These are phyloP conservation scores for Calliphora vomitoria DNA, from an alignment of 2,888 invertebrate species.

Conservation along the genomic window DNA sequence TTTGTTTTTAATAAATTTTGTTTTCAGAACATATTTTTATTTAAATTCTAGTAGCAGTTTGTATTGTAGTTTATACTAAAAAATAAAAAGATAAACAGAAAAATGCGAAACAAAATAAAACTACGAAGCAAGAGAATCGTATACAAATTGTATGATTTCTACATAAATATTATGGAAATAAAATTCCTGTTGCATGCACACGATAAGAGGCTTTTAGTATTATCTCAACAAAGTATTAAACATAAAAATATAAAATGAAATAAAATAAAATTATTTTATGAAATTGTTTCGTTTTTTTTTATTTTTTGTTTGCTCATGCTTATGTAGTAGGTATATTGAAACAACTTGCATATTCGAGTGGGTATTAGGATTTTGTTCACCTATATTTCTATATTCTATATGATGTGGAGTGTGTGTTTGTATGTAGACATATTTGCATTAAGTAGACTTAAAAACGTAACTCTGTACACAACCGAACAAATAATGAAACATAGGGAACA, in stretches of 20 bases:
- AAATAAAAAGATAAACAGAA: slow-evolving; percentile 20
- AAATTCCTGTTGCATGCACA: slow-evolving; percentile 64
- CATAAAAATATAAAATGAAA: slow-evolving; percentile 57
- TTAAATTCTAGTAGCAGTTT: slow-evolving; percentile 17
- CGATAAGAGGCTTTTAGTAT: slow-evolving; percentile 72
- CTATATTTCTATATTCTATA: slow-evolving; percentile 48
- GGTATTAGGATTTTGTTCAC: slow-evolving; percentile 62
- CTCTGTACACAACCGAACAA: neutral
- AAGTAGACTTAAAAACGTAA: slow-evolving; percentile 58
- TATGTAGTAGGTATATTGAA: neutral
- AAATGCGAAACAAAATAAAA: slow-evolving; percentile 18
- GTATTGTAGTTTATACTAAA: slow-evolving; percentile 2
- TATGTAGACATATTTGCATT: slow-evolving; percentile 56
- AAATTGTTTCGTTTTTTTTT: slow-evolving; percentile 21
- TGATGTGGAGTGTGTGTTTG: slow-evolving; percentile 5
- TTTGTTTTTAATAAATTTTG: slow-evolving; percentile 5
- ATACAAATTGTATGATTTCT: slow-evolving; percentile 64
- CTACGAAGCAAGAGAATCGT: neutral
- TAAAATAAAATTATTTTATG: slow-evolving; percentile 39
- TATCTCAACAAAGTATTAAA: slow-evolving; percentile 61
- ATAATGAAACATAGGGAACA: slow-evolving; percentile 17
- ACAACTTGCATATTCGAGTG: slow-evolving; percentile 55
- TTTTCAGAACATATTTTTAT: slow-evolving; percentile 28
- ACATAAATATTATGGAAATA: slow-evolving; percentile 62
- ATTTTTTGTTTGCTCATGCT: neutral